Evolutionary conservation across 2,113 vertebrate species (phyloP), one percentile per base, ranked within the genome.

Genomic region (Thamnophis sirtalis): DNA sequence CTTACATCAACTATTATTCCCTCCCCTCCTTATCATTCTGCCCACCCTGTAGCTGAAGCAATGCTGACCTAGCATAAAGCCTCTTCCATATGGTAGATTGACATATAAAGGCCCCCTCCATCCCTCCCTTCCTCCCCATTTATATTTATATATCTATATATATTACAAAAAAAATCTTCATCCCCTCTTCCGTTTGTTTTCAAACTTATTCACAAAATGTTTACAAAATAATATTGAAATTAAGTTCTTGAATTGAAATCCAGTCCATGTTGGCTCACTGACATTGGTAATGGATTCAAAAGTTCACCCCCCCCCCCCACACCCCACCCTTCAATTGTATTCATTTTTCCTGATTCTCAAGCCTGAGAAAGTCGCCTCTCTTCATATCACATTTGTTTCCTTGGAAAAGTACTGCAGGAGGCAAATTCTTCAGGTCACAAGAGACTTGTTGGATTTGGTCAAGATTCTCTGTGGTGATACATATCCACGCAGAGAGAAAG

Each of bases 201-300:
- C 50, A 89, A 90, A 43, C 5, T 92, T 38, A 93, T 28, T 94
- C 89, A 80, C 89, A 63, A 3, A 94, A 92, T 43, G 9, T 94
- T 96, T 91, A 95, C 95, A 93, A 86, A 95, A 89, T 17, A 91
- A 84, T 93, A 84, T 92, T 13, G 92, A 93, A 92, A 88, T 95
- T 28, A 54, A 49, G 0, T 84, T 89, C 50, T 43, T 0, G 1
- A 63, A 84, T 89, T 49, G 4, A 86, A 88, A 89, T 86, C 48
- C 93, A 3, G 24, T 43, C 54, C 4, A 3, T 50, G 4, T 86
- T 58, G 48, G 68, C 9, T 92, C 0, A 0, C 1, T 1, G 92
- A 24, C 19, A 5, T 90, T 28, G 58, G 58, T 89, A 89, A 86
- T 49, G 38, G 4, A 8, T 17, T 3, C 33, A 43, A 63, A 68